Percentiles rank a stretch among this genome's conserved stretches.
Evolutionary conservation across 2,113 vertebrate species (phyloP).

Genomic region (Leptodactylus fuscus): DNA sequence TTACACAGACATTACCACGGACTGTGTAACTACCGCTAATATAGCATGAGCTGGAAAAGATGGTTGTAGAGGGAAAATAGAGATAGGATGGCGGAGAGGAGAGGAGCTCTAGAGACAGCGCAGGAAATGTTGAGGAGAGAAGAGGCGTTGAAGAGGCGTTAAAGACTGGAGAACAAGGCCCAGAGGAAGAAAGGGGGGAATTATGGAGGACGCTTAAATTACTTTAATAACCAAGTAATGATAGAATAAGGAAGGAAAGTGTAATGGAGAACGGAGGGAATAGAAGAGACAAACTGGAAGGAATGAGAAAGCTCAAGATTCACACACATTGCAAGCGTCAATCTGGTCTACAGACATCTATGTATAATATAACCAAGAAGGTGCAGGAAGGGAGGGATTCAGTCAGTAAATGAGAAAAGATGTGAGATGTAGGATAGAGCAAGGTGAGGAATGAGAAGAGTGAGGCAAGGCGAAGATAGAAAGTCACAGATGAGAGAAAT

Average conservation of each 20-base stretch:
- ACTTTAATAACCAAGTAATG: not conserved
- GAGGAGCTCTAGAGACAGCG: not conserved
- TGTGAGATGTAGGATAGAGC: not conserved
- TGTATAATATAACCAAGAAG: slow-evolving; percentile 41
- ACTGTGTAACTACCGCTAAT: slow-evolving; percentile 37
- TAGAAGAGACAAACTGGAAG: not conserved
- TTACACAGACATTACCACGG: slow-evolving; percentile 47
- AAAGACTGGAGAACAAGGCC: not conserved
- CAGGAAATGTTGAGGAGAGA: not conserved
- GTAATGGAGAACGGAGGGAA: not conserved
- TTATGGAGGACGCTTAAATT: not conserved
- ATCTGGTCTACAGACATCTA: slow-evolving; percentile 40
- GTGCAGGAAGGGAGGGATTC: not conserved
- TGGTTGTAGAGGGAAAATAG: not conserved
- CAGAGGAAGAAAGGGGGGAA: not conserved
- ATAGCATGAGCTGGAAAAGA: slow-evolving; percentile 10
- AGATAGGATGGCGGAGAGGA: not conserved
- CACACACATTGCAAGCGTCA: not conserved
- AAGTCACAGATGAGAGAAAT: not conserved
- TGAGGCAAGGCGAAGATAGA: not conserved
- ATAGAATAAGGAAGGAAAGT: not conserved
- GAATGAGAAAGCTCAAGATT: slow-evolving; percentile 27
- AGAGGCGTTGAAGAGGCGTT: too few relatives aligned
- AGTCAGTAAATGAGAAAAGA: not conserved
- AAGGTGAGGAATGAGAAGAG: not conserved